Evolutionary conservation across 2,797 vertebrate species (phyloP), one percentile per base, ranked within the genome.

Genomic region (Trachops cirrhosus): DNA sequence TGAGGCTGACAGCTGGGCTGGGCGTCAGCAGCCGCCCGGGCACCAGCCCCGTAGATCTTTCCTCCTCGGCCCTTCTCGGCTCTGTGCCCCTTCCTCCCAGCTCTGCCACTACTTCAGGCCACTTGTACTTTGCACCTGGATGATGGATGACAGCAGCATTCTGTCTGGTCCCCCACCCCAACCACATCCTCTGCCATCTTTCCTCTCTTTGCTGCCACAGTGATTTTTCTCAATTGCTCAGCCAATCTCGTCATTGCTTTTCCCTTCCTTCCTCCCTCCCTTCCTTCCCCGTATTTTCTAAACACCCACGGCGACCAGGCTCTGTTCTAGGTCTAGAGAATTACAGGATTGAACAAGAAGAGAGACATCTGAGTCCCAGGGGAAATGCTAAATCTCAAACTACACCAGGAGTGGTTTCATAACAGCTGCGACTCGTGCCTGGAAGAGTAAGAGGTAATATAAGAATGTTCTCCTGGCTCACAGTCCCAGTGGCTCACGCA

Each of bases 1-100:
- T 7, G 18, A 59, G 34, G 16, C 54, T 4, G 15, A 62, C 22
- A 29, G n/a, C 10, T 3, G 6, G 41, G 5, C 15, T 32, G 29
- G 59, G 4, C 2, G 11, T 32, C 12, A 14, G 59, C 59, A 32
- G 59, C 59, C 5, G 4, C 24, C 21, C 3, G 1, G 84, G 37
- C 6, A 2, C 10, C 9, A 24, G 18, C 21, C 4, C 2, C 0
- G 1, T 26, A 39, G 59, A 34, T 18, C 32, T n/a, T 19, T 29
- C 52, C 57, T 46, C 52, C 14, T 54, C 8, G 6, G 32, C 18
- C 7, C 34, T 34, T n/a, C 64, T 79, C 19, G 6, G 6, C 48
- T 91, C 52, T 46, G 0, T 1, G 32, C 29, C 32, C 41, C 16
- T 29, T 46, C 18, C 46, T 32, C 22, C 44, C 44, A 24, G n/a